Conservation (phyloP, 2,113 vertebrate genomes). For the Nothocercus nigrocapillus region DNA sequence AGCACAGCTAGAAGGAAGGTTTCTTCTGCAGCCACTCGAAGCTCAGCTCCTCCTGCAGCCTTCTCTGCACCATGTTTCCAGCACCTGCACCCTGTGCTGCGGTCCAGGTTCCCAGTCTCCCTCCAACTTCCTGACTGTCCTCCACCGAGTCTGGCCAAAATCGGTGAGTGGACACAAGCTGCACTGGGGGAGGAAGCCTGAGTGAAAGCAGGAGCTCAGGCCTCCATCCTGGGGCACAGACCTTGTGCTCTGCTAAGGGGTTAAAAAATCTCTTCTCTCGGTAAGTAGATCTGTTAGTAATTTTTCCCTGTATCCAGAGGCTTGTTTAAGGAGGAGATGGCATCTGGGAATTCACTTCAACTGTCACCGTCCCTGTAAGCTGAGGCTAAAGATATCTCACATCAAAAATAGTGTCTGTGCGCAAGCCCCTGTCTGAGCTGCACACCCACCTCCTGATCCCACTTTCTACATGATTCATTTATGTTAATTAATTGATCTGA, state of each 20-base stretch:
- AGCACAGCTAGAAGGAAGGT: neutral
- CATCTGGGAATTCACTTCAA: neutral
- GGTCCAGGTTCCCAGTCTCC: neutral
- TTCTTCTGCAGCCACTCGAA: neutral
- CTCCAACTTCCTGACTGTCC: neutral
- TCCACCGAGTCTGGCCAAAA: neutral
- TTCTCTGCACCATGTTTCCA: neutral
- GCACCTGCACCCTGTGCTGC: neutral
- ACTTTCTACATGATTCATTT: neutral
- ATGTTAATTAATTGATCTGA: neutral
- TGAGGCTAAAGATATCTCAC: neutral
- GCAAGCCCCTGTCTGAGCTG: neutral
- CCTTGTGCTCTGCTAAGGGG: neutral
- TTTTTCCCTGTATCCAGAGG: neutral
- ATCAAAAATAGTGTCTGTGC: neutral
- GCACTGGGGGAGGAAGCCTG: neutral
- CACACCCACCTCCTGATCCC: neutral
- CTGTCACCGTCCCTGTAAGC: neutral
- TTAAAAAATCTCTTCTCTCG: neutral
- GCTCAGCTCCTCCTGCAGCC: neutral
- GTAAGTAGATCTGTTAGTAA: accelerated
- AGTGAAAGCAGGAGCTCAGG: neutral
- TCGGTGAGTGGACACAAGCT: neutral
- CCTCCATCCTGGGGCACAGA: neutral
- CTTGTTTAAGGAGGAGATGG: neutral